A percentile compares a stretch with the other conserved stretches of the same genome.
These are phyloP conservation scores for Ligdia adustata DNA, from an alignment of 2,888 invertebrate genomes.

Conservation along the genomic window DNA sequence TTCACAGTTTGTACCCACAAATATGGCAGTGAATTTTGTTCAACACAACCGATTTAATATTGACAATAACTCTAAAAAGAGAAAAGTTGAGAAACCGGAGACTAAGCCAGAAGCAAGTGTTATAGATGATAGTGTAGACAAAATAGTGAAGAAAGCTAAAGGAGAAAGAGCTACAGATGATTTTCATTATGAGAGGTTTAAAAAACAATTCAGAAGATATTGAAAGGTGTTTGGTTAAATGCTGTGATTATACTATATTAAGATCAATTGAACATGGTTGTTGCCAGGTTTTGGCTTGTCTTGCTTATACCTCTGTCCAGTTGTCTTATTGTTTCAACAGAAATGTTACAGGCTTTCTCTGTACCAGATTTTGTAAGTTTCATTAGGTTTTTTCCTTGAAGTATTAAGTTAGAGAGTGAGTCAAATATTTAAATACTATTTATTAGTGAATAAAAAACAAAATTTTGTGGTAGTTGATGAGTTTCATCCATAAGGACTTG, in stretches of 20 bases:
- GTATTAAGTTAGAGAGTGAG: too few species aligned
- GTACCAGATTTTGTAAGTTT: too few species aligned
- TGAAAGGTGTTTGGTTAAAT: constrained; percentile 59
- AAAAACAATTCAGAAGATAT: constrained; percentile 96
- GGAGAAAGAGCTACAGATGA: constrained; percentile 98
- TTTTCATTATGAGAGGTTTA: constrained; percentile 98
- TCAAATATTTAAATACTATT: too few species aligned
- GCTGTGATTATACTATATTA: neutral
- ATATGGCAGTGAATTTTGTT: constrained; percentile 99
- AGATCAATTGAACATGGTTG: neutral
- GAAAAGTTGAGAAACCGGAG: constrained; percentile 82
- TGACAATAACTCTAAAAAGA: constrained; percentile 87
- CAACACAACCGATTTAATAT: constrained; percentile 98
- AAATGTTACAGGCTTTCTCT: too few species aligned
- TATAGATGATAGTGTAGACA: constrained; percentile 75
- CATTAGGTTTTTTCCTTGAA: too few species aligned
- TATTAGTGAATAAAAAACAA: too few species aligned
- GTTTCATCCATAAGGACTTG: too few species aligned
- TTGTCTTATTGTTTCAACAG: too few species aligned
- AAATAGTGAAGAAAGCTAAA: constrained; percentile 86
- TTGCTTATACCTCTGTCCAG: too few species aligned
- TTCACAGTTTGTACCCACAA: constrained; percentile 98
- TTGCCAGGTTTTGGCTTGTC: neutral
- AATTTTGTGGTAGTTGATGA: too few species aligned
- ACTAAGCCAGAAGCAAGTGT: constrained; percentile 63